phyloP scores from a whole-genome alignment of 1,140 invertebrate genomes.

The Bradynema listronoti region DNA sequence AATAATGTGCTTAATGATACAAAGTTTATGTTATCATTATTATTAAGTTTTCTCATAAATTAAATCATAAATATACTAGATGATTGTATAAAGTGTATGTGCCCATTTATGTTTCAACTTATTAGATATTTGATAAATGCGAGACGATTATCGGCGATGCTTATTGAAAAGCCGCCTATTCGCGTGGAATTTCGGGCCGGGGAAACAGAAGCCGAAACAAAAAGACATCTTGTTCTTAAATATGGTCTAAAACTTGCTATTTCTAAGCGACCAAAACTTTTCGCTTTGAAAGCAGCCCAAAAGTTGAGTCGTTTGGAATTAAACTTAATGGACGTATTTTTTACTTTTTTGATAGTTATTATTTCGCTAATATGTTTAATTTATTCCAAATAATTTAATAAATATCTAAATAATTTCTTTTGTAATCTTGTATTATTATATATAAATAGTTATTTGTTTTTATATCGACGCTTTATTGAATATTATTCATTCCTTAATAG shows the following conservation, averaged over 20 bases:
- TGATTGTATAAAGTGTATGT: background rate
- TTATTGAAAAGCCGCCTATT: conserved; percentile 42
- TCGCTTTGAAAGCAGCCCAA: conserved; percentile 48
- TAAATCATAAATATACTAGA: background rate
- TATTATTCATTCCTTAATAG: too few relatives aligned
- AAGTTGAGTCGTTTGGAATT: conserved; percentile 44
- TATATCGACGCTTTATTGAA: too few relatives aligned
- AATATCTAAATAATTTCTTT: too few relatives aligned
- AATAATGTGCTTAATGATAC: conserved; percentile 34
- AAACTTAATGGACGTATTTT: conserved; percentile 32
- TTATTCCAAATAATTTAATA: too few relatives aligned
- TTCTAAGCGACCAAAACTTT: conserved; percentile 14
- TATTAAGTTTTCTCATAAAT: too few relatives aligned
- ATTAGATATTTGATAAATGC: conserved; percentile 51
- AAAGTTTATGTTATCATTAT: too few relatives aligned
- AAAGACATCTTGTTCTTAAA: conserved; percentile 14
- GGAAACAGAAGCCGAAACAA: background rate
- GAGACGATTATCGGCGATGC: conserved; percentile 43
- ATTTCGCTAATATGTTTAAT: conserved; percentile 6
- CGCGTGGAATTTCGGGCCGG: background rate
- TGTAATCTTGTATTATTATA: too few relatives aligned
- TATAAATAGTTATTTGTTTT: too few relatives aligned
- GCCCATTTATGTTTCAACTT: conserved; percentile 17
- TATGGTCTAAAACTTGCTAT: conserved; percentile 47
- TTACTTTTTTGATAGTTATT: conserved; percentile 9